These are phyloP conservation scores for Fragum whitleyi DNA, from an alignment of 2,888 invertebrate genomes.

Conservation along the genomic window DNA sequence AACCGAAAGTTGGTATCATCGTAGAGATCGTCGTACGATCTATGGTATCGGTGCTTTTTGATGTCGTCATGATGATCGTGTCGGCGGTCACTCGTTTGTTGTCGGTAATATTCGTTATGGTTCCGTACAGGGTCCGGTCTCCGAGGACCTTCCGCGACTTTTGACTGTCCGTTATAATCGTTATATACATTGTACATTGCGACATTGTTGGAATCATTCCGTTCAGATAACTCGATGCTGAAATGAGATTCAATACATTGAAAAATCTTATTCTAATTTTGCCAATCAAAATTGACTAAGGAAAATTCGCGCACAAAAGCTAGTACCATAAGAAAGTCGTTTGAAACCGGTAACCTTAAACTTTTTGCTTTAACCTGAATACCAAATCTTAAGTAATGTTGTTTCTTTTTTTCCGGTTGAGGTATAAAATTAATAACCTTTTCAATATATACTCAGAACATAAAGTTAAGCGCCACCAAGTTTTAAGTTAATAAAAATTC, in stretches of 20 bases:
- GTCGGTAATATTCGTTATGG: background rate
- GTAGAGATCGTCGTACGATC: slow-evolving; percentile 9
- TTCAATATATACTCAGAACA: no score
- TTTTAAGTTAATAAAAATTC: no score
- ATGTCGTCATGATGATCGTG: background rate
- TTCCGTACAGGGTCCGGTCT: background rate
- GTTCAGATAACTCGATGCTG: background rate
- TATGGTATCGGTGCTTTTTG: background rate
- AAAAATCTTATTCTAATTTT: no score
- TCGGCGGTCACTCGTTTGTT: background rate
- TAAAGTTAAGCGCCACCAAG: no score
- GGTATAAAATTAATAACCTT: no score
- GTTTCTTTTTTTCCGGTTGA: no score
- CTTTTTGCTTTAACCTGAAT: background rate
- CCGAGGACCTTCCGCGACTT: background rate
- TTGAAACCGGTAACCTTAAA: background rate
- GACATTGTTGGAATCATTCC: background rate
- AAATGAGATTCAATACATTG: background rate
- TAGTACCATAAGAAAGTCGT: background rate
- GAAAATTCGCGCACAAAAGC: background rate
- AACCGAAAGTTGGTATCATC: background rate
- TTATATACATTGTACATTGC: slow-evolving; percentile 9
- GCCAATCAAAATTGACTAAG: background rate
- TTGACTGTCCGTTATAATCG: background rate
- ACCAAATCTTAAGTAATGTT: background rate